These are phyloP conservation scores for Notodonta dromedarius DNA, from an alignment of 2,888 invertebrate genomes.

Conservation along the genomic window DNA sequence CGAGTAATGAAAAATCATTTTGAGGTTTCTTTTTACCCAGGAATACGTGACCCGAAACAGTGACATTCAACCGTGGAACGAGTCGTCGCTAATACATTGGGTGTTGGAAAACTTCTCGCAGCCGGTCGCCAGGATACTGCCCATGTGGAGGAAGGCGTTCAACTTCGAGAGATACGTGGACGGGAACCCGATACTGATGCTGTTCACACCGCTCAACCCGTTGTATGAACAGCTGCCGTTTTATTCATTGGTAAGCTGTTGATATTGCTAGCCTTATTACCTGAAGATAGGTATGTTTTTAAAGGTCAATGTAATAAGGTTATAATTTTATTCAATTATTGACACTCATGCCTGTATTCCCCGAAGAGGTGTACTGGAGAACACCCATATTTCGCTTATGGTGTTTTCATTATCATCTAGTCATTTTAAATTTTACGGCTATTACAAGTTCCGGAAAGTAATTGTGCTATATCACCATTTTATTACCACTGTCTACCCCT, in stretches of 20 bases:
- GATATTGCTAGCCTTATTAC: background rate
- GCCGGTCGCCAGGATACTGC: conserved; percentile 87
- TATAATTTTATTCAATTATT: no score
- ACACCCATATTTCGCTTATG: no score
- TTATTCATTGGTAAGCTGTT: conserved; percentile 86
- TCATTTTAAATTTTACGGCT: no score
- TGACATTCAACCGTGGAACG: conserved; percentile 62
- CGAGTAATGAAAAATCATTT: no score
- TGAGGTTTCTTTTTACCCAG: conserved; percentile 49
- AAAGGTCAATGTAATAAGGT: background rate
- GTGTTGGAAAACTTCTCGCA: conserved; percentile 85
- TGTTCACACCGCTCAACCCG: conserved; percentile 92
- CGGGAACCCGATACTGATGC: conserved; percentile 88
- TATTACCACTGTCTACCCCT: no score
- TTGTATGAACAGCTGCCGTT: conserved; percentile 86
- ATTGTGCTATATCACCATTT: no score
- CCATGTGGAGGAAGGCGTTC: conserved; percentile 88
- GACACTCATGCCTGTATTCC: no score
- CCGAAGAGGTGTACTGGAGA: no score
- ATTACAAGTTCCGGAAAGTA: no score
- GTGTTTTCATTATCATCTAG: no score
- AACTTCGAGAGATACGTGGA: conserved; percentile 87
- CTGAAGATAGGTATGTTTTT: background rate
- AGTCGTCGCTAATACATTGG: conserved; percentile 82
- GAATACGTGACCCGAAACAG: conserved; percentile 77